Evolutionary conservation across 2,113 vertebrate species (phyloP), one percentile per base, ranked within the genome.

Genomic region (Eudyptes chrysolophus): DNA sequence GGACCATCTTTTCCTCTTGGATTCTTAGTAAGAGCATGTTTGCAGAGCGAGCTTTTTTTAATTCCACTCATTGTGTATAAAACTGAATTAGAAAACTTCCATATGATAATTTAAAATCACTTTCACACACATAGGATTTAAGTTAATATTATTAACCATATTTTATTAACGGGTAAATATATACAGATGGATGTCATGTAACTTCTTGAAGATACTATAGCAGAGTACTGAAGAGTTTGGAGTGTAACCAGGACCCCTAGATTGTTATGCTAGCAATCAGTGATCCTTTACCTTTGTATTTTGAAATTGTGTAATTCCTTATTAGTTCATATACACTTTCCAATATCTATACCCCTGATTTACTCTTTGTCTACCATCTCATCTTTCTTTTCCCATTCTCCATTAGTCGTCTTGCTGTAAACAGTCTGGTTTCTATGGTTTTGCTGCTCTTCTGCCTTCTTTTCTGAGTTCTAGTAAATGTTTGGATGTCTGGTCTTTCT

Each of bases 341-440:
- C 16, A 29, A 1, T 76, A 17, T 32, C 20, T 49, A 1, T 49
- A n/a, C 4, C 14, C 4, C 9, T 1, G 0, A 22, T 54, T 60
- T 42, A 48, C 57, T 61, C 40, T 52, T 78, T 61, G 15, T 90
- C 38, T 83, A 4, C 32, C 17, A 44, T 44, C 27, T 89, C n/a
- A 22, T 57, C 51, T 54, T 90, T 83, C 21, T 68, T 54, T 76
- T 86, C 62, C 48, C 11, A 9, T 89, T 71, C 38, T 62, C 42
- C 12, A 3, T 22, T 44, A 44, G 30, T 11, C 18, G 30, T 94
- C 51, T 46, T 62, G 4, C 38, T 85, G 10, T 76, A 34, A 87
- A 72, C 16, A 55, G 7, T 65, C n/a, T 64, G 22, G 3, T 85
- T 79, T 36, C 30, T 70, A 6, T 84, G n/a, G 4, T 38, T 84